Base-by-base conservation (phyloP, 2,113 vertebrate species). In the Syngnathus floridae region DNA sequence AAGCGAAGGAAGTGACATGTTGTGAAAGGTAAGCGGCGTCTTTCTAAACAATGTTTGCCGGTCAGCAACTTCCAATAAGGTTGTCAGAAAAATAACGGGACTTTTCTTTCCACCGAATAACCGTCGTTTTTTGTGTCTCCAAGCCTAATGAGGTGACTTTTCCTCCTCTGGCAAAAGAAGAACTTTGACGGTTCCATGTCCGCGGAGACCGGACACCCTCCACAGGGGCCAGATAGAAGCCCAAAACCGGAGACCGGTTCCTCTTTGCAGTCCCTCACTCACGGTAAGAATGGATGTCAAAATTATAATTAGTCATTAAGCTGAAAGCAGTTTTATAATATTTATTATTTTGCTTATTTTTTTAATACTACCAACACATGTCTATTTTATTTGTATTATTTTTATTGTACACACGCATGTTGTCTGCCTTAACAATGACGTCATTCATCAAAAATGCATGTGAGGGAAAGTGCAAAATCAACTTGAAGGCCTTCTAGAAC, bases 111-210 rank as follows among this genome's bases (percentile, higher is more conserved):
- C 26, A 31, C 26, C 3, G 26, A 31, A 31, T 41, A 7, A 61
- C 38, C 4, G n/a, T 7, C 11, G 14, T 43, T n/a, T 8, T 43
- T 43, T 22, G 59, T 61, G 21, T 61, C 5, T 14, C 11, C 59
- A 41, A 61, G 59, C 38, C 40, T 1, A 14, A 43, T 26, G 59
- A 43, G 40, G 59, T 26, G 59, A 41, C 59, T 22, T 61, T 61
- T 26, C 5, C 38, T 51, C 83, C 86, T 52, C 17, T 83, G 86
- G 57, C 16, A 72, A 56, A 85, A 89, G 88, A 88, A 14, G 38
- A 41, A 35, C n/a, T 26, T n/a, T 87, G 81, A 78, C 89, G 92
- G 91, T 93, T 93, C 92, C 93, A 98, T 98, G 96, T 97, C 96
- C 93, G 88, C 90, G 87, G 92, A 89, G 88, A 91, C 85, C 48